Base-by-base conservation (phyloP, 2,888 invertebrate species). In the Neria commutata region DNA sequence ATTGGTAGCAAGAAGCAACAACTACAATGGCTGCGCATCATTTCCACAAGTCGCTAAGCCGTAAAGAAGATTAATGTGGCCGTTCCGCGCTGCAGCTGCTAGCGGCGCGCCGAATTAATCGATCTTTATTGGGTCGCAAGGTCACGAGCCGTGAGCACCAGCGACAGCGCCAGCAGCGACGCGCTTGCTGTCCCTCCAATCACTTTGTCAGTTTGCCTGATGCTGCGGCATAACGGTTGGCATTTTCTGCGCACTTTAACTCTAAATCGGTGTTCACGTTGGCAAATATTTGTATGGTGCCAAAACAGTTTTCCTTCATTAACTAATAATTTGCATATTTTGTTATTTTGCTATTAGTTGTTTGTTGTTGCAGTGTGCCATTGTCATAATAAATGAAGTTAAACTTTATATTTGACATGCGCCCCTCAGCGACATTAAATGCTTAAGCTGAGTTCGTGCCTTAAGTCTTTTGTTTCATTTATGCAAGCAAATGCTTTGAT, bases 361-460 rank as follows among this genome's bases (percentile, higher is more conserved):
- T n/a, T n/a, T n/a, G n/a, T n/a, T n/a, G n/a, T n/a, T n/a, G n/a
- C n/a, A n/a, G n/a, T n/a, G n/a, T n/a, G n/a, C n/a, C n/a, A n/a
- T n/a, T n/a, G n/a, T n/a, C n/a, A n/a, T n/a, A n/a, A n/a, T n/a
- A n/a, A n/a, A n/a, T n/a, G n/a, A n/a, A n/a, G n/a, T n/a, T n/a
- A n/a, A n/a, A n/a, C n/a, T n/a, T n/a, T n/a, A n/a, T n/a, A n/a
- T n/a, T n/a, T n/a, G n/a, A n/a, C n/a, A n/a, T n/a, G n/a, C n/a
- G n/a, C n/a, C n/a, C n/a, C n/a, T n/a, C n/a, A n/a, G n/a, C n/a
- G n/a, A n/a, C n/a, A n/a, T n/a, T n/a, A n/a, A n/a, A n/a, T n/a
- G n/a, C n/a, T n/a, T n/a, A n/a, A n/a, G n/a, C n/a, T n/a, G 55
- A 67, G 66, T 68, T 70, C 60, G 69, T 65, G 65, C 54, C 65